These are phyloP conservation scores for Coregonus sp. DNA, from an alignment of 2,797 vertebrate genomes.

Conservation along the genomic window DNA sequence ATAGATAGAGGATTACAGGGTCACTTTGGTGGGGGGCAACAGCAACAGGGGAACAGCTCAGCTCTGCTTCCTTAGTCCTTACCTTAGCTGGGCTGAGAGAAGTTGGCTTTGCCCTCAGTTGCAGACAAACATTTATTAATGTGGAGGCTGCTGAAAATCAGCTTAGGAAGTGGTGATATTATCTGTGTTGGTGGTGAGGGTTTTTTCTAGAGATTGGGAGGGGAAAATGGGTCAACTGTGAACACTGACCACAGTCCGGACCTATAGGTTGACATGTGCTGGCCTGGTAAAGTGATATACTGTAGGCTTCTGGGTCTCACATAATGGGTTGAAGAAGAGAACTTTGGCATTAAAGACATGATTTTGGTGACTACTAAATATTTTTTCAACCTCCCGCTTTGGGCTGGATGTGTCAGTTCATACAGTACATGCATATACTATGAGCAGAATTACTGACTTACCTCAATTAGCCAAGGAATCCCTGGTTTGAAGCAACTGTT, in stretches of 20 bases:
- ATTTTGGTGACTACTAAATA: too few relatives aligned
- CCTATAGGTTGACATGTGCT: background rate
- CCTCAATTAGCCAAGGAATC: too few relatives aligned
- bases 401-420: too few relatives aligned
- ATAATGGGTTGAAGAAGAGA: background rate
- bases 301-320: background rate
- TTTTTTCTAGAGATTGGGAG: background rate
- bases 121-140: constrained; percentile 36
- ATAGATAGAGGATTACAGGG: constrained; percentile 24
- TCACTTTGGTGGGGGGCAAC: background rate
- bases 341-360: too few relatives aligned
- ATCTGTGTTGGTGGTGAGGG: constrained; percentile 19
- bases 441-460: too few relatives aligned
- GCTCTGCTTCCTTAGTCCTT: background rate
- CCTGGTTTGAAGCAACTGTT: too few relatives aligned
- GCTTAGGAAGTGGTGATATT: constrained; percentile 34
- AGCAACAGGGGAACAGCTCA: background rate
- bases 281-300: too few relatives aligned
- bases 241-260: background rate
- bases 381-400: too few relatives aligned
- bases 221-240: background rate
- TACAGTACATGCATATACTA: too few relatives aligned
- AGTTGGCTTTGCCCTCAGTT: constrained; percentile 29
- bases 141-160: constrained; percentile 28
- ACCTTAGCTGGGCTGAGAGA: constrained; percentile 6